phyloP scores from a whole-genome alignment of 1,140 invertebrate species.

The Microplitis demolitor region DNA sequence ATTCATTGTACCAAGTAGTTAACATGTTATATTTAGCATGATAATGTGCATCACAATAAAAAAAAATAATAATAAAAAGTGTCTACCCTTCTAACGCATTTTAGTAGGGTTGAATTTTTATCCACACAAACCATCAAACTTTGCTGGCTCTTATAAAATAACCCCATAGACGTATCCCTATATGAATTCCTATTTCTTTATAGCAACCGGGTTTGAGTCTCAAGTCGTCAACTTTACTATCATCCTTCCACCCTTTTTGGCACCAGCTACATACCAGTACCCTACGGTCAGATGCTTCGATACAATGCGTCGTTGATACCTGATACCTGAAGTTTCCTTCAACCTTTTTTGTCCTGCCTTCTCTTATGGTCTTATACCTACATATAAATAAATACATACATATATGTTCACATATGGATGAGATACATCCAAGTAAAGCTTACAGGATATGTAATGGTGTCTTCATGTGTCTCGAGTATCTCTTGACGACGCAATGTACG shows the following conservation, averaged over 20 bases:
- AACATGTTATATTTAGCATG: slow-evolving; percentile 65
- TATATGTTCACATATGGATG: neutral
- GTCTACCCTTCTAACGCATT: slow-evolving; percentile 56
- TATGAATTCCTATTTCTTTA: neutral
- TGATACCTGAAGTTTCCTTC: slow-evolving; percentile 33
- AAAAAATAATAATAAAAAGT: slow-evolving; percentile 51
- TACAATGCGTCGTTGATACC: slow-evolving; percentile 30
- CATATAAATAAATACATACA: neutral
- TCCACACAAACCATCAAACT: no score
- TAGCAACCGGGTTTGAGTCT: slow-evolving; percentile 2
- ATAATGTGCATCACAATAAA: slow-evolving; percentile 44
- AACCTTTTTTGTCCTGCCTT: neutral
- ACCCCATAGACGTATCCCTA: neutral
- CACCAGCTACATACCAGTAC: neutral
- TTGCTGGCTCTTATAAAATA: no score
- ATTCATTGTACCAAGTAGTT: slow-evolving; percentile 60
- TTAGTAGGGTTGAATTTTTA: slow-evolving; percentile 52
- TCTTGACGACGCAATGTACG: slow-evolving; percentile 2
- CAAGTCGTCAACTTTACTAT: slow-evolving; percentile 24
- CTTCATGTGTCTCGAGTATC: slow-evolving; percentile 24
- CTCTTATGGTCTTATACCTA: neutral
- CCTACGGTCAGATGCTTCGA: slow-evolving; percentile 36
- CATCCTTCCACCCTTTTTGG: slow-evolving; percentile 1
- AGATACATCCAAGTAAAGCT: neutral
- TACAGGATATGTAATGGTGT: neutral